Base-by-base conservation (phyloP, 2,888 invertebrate genomes). In the Cacoxenus indagator region DNA sequence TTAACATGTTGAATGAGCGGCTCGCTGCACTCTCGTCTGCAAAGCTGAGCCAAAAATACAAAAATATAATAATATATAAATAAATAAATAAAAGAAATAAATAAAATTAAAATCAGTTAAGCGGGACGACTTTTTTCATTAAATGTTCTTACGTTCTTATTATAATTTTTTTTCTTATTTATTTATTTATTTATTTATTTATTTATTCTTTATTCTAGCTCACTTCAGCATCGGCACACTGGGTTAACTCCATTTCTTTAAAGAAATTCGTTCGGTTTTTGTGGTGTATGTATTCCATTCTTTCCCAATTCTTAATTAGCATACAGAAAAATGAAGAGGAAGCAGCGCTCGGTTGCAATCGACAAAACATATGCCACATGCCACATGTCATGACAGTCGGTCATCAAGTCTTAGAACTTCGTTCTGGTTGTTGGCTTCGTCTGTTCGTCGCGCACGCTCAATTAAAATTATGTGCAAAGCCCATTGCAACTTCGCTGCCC, bases 281-380 rank as follows among this genome's bases (percentile, higher is more conserved):
- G 14, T 24, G 26, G 19, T 9, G 9, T 22, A 43, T 43, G 2
- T 1, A 37, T 37, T 61, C 5, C 22, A 19, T 22, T 31, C 59
- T 71, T 82, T 76, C 76, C 83, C 83, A 81, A 75, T 78, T 79
- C 83, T 67, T 81, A 81, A 81, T 81, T 83, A 81, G 81, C 81
- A 83, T 81, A 61, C 26, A 26, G n/a, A 51, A 51, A 9, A 48
- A 48, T 4, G 3, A 54, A 51, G 27, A 54, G 65, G 24, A 17
- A 31, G 51, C 27, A 65, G 37, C 24, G 46, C 9, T 4, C 37
- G n/a, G 64, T 3, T 43, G 19, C 17, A 61, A 43, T 43, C 26
- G 9, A 27, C 27, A 11, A n/a, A 6, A 59, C n/a, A 14, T 29
- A 22, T 19, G 14, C 14, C 55, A 26, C 24, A 55, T 55, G 55